A percentile compares a stretch with the other conserved stretches of the same genome.
Conservation (phyloP, 1,140 invertebrate genomes). For the Aphaenogaster ashmeadi region DNA sequence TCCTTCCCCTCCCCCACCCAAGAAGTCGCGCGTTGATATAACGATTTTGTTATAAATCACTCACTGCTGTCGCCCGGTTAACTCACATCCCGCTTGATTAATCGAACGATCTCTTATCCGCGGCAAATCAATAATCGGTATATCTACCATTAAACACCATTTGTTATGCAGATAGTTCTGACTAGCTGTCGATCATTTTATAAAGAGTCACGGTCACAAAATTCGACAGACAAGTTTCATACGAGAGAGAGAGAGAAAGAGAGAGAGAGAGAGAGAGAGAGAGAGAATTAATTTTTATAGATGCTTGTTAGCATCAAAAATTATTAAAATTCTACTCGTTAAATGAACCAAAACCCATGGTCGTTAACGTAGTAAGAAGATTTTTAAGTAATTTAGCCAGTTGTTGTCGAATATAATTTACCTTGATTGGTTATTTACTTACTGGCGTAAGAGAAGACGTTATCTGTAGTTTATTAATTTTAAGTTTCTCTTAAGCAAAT, state of each 20-base stretch:
- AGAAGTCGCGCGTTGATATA: background rate
- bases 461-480: too few species aligned
- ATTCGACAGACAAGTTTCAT: background rate
- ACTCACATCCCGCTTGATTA: conserved; percentile 46
- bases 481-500: too few species aligned
- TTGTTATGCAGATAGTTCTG: background rate
- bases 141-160: background rate
- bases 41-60: conserved; percentile 46
- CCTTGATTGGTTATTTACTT: too few species aligned
- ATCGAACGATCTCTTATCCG: conserved; percentile 41
- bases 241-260: background rate
- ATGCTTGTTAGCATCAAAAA: too few species aligned
- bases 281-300: too few species aligned
- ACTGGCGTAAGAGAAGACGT: too few species aligned
- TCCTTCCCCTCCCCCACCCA: background rate
- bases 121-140: conserved; percentile 42
- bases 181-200: conserved; percentile 24
- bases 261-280: too few species aligned
- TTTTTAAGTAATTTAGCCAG: too few species aligned
- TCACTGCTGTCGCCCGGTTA: background rate
- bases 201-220: background rate
- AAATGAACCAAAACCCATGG: too few species aligned
- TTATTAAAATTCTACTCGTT: too few species aligned
- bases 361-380: too few species aligned
- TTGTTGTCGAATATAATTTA: too few species aligned